Base-by-base conservation (phyloP, 2,797 vertebrate species). In the Amblyraja radiata region DNA sequence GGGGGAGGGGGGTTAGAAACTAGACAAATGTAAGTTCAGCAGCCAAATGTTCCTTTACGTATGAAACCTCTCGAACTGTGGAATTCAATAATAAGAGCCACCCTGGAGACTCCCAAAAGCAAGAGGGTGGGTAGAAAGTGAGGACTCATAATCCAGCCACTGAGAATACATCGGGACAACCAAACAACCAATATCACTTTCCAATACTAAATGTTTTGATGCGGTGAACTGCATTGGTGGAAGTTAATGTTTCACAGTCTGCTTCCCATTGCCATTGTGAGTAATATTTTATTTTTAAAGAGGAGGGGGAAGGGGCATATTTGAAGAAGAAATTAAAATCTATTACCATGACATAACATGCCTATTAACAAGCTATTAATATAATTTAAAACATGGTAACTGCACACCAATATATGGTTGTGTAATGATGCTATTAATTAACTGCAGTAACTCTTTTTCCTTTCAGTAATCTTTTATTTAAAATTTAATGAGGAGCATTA, bases 381-480 rank as follows among this genome's bases (percentile, higher is more conserved):
- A 88, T 68, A 58, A 68, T 88, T 36, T 36, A 88, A 88, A 88
- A 88, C 84, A 88, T 88, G 16, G 63, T 36, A 88, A 18, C 84
- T 36, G 63, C 68, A 63, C 13, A 36, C 32, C 84, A 88, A 88
- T 88, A 18, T 65, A 88, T 88, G 84, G 16, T 65, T 88, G 63
- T 88, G 61, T 88, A 88, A 88, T 68, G 61, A 36, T 68, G 63
- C 84, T 88, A 65, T 88, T 88, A 36, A 88, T 88, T 88, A 88
- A 88, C 14, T 88, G 28, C 13, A 16, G 84, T 88, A 68, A 63
- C n/a, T 68, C n/a, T 36, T 88, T 61, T 32, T 88, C 6, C 61
- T 68, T 68, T 88, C 63, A 68, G 84, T 88, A n/a, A 88, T 88
- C 63, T 88, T 88, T 88, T 68, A 88, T 68, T 88, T 88, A 88